Evolutionary conservation across 2,113 vertebrate species (phyloP), one percentile per base, ranked within the genome.

Genomic region (Cyprinus carpio): DNA sequence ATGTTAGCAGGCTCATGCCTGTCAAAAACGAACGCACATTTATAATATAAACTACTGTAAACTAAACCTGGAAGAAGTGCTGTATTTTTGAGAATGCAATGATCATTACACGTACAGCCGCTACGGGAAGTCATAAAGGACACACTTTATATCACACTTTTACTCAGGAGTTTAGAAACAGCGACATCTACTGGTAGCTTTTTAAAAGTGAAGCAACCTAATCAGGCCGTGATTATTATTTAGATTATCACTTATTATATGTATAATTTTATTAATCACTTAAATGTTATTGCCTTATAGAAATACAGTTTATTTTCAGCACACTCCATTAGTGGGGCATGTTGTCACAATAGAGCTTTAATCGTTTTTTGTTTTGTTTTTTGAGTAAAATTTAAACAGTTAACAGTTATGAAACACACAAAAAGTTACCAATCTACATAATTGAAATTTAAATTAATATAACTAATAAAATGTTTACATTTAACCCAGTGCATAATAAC

Each of bases 71-170:
- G 16, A 43, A 46, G 13, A 20, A 11, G 1, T n/a, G 11, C 4
- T 20, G 15, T 69, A n/a, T 27, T 69, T 69, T 31, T 54, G 27
- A n/a, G 3, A 67, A 12, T 12, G 15, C 4, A 8, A 1, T 76
- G 4, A 16, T 20, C 3, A 43, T 23, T 15, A 37, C 31, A 62
- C 40, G 37, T 43, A 18, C 58, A 81, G 62, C 18, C 8, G 20
- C 49, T 87, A 85, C 87, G 79, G 86, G 27, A 62, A 20, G 29
- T 6, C 82, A 58, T 8, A 9, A 0, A 10, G 60, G 78, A 56
- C 83, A 31, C 25, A 2, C 15, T 20, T 25, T 4, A 6, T 60
- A 1, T 10, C 1, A 12, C 20, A 71, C 3, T 16, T 40, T 62
- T 27, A 31, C 54, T 43, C 13, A 25, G 23, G 6, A 12, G 54